These are phyloP conservation scores for Papilio polytes DNA, from an alignment of 1,140 invertebrate species.

Conservation along the genomic window DNA sequence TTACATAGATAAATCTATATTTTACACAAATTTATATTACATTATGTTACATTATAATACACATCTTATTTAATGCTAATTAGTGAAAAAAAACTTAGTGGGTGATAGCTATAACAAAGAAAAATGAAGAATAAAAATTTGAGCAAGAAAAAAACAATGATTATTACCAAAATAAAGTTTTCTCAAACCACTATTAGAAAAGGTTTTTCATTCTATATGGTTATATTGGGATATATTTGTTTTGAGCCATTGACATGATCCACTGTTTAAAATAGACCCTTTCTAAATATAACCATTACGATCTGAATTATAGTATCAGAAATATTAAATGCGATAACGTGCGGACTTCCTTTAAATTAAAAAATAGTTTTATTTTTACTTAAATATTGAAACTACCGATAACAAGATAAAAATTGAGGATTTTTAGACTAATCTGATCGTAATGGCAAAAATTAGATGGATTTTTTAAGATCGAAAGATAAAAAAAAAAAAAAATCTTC, in stretches of 20 bases:
- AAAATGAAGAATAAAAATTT: constrained; percentile 29
- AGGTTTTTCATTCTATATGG: not conserved
- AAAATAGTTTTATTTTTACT: not conserved
- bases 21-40: not conserved
- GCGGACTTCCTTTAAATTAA: not conserved
- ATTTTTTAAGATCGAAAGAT: not conserved
- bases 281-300: not conserved
- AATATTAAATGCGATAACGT: not conserved
- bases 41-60: constrained; percentile 29
- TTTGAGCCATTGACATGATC: not conserved
- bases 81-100: not conserved
- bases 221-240: not conserved
- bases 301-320: not conserved
- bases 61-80: constrained; percentile 21
- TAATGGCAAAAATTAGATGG: constrained; percentile 9
- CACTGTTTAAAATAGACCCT: not conserved
- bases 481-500: not conserved
- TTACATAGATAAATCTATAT: constrained; percentile 1
- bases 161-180: constrained; percentile 13
- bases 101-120: constrained; percentile 14
- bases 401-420: not conserved
- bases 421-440: not conserved
- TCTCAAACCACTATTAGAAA: not conserved
- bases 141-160: constrained; percentile 22
- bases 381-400: not conserved